A percentile compares a stretch with the other conserved stretches of the same genome.
phyloP scores from a whole-genome alignment of 1,140 invertebrate species.

The Scaptomyza hsui region DNA sequence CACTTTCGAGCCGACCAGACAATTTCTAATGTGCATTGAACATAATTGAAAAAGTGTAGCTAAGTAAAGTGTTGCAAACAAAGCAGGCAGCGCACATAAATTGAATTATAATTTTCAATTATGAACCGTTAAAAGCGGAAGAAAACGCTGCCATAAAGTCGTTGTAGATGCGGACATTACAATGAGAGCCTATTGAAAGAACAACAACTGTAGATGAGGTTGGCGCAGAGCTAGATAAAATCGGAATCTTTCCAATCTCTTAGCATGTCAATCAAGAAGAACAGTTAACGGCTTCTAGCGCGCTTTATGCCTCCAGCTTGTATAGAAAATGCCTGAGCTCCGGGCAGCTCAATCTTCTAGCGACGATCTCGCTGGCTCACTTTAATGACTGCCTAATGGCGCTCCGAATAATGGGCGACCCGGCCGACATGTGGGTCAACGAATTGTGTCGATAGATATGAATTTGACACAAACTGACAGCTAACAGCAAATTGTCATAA shows the following conservation, averaged over 20 bases:
- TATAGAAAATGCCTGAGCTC: conserved; percentile 17
- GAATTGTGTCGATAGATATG: conserved; percentile 32
- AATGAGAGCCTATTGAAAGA: conserved; percentile 66
- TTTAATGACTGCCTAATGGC: conserved; percentile 69
- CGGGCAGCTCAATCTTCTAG: conserved; percentile 36
- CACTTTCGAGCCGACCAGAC: conserved; percentile 42
- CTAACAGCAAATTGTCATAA: conserved; percentile 49
- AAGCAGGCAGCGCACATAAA: conserved; percentile 46
- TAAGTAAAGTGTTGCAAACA: conserved; percentile 69
- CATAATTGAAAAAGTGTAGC: conserved; percentile 69
- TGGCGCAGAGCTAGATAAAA: conserved; percentile 43
- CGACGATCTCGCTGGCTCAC: conserved; percentile 49
- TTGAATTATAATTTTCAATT: conserved; percentile 82
- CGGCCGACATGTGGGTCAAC: conserved; percentile 68
- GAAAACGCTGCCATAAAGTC: conserved; percentile 59
- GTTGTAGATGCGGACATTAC: conserved; percentile 24
- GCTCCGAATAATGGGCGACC: conserved; percentile 17
- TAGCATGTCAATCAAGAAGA: conserved; percentile 70
- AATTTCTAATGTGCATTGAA: conserved; percentile 69
- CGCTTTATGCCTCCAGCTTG: conserved; percentile 1
- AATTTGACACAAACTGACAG: conserved; percentile 22
- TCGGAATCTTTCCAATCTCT: conserved; percentile 13
- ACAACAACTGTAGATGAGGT: conserved; percentile 75
- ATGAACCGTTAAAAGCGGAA: conserved; percentile 80
- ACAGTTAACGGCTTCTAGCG: conserved; percentile 67